phyloP scores from a whole-genome alignment of 1,140 invertebrate genomes.

The Pteromalus puparum region DNA sequence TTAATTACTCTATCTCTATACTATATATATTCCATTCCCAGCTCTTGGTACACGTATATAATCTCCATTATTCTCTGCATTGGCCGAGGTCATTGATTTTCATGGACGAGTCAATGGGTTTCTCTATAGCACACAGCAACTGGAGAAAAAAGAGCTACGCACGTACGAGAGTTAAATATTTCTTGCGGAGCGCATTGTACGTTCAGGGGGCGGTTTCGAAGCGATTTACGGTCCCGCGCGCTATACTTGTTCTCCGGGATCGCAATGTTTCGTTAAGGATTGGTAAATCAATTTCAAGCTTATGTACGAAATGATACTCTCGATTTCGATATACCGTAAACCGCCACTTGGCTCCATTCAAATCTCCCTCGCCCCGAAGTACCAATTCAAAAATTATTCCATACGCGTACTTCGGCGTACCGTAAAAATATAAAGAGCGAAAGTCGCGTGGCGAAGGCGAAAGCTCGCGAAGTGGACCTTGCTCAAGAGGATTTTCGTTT shows the following conservation, averaged over 20 bases:
- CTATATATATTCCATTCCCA: constrained; percentile 24
- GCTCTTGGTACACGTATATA: neutral
- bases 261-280: neutral
- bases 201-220: neutral
- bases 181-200: neutral
- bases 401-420: no score
- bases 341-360: no score
- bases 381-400: constrained; percentile 27
- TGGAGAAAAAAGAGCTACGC: neutral
- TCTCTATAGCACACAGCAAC: neutral
- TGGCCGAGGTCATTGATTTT: constrained; percentile 39
- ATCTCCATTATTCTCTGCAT: neutral
- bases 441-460: neutral
- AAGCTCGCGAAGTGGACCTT: constrained; percentile 43
- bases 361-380: neutral
- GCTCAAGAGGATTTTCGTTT: constrained; percentile 40
- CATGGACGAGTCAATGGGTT: constrained; percentile 26
- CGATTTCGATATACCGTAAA: no score
- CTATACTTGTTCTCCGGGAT: neutral
- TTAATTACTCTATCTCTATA: constrained; percentile 17
- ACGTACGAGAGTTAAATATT: constrained; percentile 4
- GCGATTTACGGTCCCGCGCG: neutral
- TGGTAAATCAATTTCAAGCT: no score
- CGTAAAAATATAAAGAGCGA: constrained; percentile 33
- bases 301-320: no score